Base-by-base conservation (phyloP, 2,888 invertebrate genomes). In the Erebia palarica region DNA sequence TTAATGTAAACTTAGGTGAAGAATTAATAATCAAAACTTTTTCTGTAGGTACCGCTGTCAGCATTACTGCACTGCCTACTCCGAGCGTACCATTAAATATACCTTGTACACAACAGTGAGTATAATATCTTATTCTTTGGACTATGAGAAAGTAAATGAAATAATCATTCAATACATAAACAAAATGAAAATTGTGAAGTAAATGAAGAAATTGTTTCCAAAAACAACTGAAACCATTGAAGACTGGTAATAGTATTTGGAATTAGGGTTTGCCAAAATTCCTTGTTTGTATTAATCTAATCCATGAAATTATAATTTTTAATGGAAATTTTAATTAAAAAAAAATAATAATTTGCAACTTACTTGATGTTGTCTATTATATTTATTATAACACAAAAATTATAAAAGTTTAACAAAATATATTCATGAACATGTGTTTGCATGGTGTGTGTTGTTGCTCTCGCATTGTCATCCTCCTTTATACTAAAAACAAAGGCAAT, bases 71-170 rank as follows among this genome's bases (percentile, higher is more conserved):
- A 8, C 73, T 91, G 42, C 92, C 92, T 1, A 83, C 81, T 18
- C 86, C 88, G 0, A 85, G 84, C 71, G 91, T 90, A 57, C 83
- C 86, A 0, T 73, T 84, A 36, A 88, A 82, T 69, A 81, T 86
- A 68, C 89, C 89, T 0, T 92, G 91, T 78, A 88, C 90, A 14
- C 92, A 91, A 78, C 92, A 92, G 92, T 93, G 86, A 92, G 92
- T 92, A 76, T 81, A 69, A 21, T 58, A 42, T 42, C 16, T 18
- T 0, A 14, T 44, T n/a, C 9, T 27, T 21, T 3, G 13, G 0
- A 57, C 21, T 57, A 4, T 53, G 9, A 1, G 1, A 3, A 16
- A 10, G 3, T 10, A 10, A 18, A 18, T 55, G 18, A 55, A 9
- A 55, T 10, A 36, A 36, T 36, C 36, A 36, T 36, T 36, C 10